Percentiles rank a stretch among this genome's conserved stretches.
These are phyloP conservation scores for Trachelus troglodyta DNA, from an alignment of 2,888 invertebrate species.

Conservation along the genomic window DNA sequence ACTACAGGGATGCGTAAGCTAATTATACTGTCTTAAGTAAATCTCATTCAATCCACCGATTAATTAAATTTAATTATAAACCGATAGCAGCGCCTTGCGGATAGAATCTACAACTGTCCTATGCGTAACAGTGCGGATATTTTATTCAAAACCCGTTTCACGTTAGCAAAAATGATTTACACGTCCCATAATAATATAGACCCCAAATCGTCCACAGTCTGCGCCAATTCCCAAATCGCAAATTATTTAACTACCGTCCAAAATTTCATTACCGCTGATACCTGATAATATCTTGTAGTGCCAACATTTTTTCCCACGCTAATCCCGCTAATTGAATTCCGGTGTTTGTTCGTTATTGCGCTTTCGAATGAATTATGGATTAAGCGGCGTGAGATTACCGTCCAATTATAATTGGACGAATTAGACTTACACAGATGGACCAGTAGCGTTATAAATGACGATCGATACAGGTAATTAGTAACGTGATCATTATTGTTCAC, in stretches of 20 bases:
- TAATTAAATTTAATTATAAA: background rate
- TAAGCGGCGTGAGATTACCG: background rate
- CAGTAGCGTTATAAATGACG: background rate
- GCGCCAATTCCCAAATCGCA: background rate
- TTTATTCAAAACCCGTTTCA: background rate
- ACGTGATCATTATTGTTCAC: background rate
- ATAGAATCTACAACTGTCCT: background rate
- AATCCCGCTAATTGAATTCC: background rate
- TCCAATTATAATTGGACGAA: background rate
- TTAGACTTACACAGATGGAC: background rate
- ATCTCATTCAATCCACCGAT: background rate
- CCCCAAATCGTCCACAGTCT: background rate
- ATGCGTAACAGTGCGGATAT: background rate
- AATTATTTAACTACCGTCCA: background rate
- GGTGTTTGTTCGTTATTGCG: background rate
- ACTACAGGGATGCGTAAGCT: slow-evolving; percentile 5
- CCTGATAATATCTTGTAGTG: background rate
- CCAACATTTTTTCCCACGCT: background rate
- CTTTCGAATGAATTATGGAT: background rate
- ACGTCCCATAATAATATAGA: background rate
- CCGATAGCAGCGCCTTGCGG: background rate
- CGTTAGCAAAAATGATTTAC: background rate
- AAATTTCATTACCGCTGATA: background rate
- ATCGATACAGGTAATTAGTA: background rate
- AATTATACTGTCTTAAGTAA: background rate